These are phyloP conservation scores for Centropus bengalensis DNA, from an alignment of 2,113 vertebrate genomes.

Conservation along the genomic window DNA sequence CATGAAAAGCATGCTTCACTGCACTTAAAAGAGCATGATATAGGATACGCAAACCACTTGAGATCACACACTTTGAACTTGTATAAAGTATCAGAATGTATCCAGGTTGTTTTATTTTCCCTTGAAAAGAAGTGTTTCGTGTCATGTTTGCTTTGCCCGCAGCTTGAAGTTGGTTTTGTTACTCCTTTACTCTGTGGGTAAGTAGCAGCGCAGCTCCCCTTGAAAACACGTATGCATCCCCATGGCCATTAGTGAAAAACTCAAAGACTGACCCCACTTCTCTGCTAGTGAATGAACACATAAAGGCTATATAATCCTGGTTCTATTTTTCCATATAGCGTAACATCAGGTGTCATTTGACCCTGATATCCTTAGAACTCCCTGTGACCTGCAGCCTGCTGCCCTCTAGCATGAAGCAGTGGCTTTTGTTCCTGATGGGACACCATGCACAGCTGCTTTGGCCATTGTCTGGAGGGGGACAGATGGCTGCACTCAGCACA, in stretches of 20 bases:
- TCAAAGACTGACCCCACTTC: background rate
- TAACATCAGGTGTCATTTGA: conserved; percentile 21
- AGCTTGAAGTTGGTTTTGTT: background rate
- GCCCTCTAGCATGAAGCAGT: background rate
- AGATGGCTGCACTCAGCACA: conserved; percentile 58
- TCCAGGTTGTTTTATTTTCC: background rate
- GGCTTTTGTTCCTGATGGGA: conserved; percentile 42
- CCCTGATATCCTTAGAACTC: conserved; percentile 11
- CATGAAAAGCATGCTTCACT: background rate
- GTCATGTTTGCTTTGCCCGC: background rate
- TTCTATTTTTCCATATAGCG: background rate
- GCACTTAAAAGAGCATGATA: background rate
- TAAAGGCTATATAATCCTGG: background rate
- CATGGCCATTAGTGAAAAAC: background rate
- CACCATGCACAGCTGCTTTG: conserved; percentile 33
- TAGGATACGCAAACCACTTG: background rate
- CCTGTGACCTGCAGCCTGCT: background rate
- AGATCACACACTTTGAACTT: background rate
- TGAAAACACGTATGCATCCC: background rate
- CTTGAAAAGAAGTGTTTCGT: background rate
- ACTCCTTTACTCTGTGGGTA: background rate
- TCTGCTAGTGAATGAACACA: background rate
- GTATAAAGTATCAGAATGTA: background rate
- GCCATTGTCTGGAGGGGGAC: conserved; percentile 36
- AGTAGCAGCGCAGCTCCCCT: fast-evolving